A percentile compares a stretch with the other conserved stretches of the same genome.
phyloP scores from a whole-genome alignment of 2,888 invertebrate species.

The Autographa gamma region DNA sequence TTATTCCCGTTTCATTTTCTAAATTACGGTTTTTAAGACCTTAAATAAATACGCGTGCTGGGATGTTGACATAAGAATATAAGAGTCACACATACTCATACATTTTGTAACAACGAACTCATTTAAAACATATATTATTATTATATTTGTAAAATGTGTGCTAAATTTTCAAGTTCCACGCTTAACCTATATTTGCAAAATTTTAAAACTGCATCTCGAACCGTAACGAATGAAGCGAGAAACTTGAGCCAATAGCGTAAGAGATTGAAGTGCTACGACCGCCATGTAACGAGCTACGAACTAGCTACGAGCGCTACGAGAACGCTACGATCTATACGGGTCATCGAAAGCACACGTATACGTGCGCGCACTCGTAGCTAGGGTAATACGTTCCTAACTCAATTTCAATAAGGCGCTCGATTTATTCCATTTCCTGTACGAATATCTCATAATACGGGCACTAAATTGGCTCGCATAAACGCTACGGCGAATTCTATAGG shows the following conservation, averaged over 20 bases:
- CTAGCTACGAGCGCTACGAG: conserved; percentile 58
- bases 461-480: conserved; percentile 62
- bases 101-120: conserved; percentile 1
- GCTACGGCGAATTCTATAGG: conserved; percentile 56
- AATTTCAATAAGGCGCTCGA: conserved; percentile 71
- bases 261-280: conserved; percentile 73
- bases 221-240: conserved; percentile 56
- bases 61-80: neutral
- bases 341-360: conserved; percentile 59
- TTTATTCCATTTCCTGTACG: conserved; percentile 68
- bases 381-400: conserved; percentile 67
- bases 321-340: conserved; percentile 62
- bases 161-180: neutral
- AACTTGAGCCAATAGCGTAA: conserved; percentile 68
- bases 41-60: conserved; percentile 10
- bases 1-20: conserved; percentile 38
- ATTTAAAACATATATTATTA: too few species aligned
- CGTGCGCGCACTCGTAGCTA: conserved; percentile 48
- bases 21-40: conserved; percentile 26
- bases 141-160: too few species aligned
- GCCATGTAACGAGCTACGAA: conserved; percentile 70
- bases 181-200: conserved; percentile 12
- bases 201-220: conserved; percentile 42
- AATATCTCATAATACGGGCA: conserved; percentile 45
- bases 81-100: neutral